phyloP scores from a whole-genome alignment of 2,888 invertebrate genomes.

The Amiota minor region DNA sequence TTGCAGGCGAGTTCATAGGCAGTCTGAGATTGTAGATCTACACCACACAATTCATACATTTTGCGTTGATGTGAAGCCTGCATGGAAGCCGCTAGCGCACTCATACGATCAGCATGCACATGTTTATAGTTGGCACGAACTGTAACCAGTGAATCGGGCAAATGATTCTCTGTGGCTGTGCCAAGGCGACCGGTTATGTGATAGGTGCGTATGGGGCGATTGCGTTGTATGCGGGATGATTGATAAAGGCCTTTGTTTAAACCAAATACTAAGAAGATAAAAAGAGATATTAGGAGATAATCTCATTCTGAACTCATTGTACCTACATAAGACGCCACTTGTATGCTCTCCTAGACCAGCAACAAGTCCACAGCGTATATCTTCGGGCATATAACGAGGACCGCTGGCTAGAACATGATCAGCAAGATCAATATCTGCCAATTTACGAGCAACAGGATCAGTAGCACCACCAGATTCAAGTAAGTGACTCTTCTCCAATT shows the following conservation, averaged over 20 bases:
- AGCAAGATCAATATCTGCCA: slow-evolving; percentile 78
- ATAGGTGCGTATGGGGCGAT: slow-evolving; percentile 80
- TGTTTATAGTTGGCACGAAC: slow-evolving; percentile 82
- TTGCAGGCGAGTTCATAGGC: slow-evolving; percentile 90
- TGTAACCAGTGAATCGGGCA: slow-evolving; percentile 81
- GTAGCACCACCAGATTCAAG: slow-evolving; percentile 80
- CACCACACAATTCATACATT: slow-evolving; percentile 86
- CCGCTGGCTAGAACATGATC: slow-evolving; percentile 85
- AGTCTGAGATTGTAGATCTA: slow-evolving; percentile 88
- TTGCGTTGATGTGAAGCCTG: slow-evolving; percentile 90
- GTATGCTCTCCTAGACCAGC: slow-evolving; percentile 78
- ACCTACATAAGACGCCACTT: slow-evolving; percentile 83
- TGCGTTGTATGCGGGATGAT: slow-evolving; percentile 77
- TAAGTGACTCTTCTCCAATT: slow-evolving; percentile 74
- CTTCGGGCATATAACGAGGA: slow-evolving; percentile 81
- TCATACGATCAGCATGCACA: slow-evolving; percentile 78
- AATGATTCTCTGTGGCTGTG: slow-evolving; percentile 82
- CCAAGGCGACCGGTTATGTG: slow-evolving; percentile 85
- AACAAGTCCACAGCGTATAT: slow-evolving; percentile 79
- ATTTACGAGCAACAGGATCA: slow-evolving; percentile 76
- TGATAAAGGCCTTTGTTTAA: slow-evolving; percentile 79
- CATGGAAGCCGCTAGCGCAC: slow-evolving; percentile 83
- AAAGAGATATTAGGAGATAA: too few relatives aligned
- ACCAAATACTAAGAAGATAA: slow-evolving; percentile 80
- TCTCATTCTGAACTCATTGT: too few relatives aligned